phyloP scores from a whole-genome alignment of 2,797 vertebrate genomes.

The Melanogrammus aeglefinus region DNA sequence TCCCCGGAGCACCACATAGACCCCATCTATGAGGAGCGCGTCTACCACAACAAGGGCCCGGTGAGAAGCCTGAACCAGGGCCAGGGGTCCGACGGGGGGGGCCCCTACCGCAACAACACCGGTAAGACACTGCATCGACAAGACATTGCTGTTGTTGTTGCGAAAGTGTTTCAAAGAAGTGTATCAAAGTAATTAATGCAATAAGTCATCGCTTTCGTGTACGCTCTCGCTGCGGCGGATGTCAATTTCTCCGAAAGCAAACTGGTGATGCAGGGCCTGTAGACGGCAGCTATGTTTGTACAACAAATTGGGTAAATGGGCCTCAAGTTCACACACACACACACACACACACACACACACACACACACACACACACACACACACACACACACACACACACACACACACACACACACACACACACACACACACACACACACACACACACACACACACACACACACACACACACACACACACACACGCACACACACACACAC shows the following conservation, averaged over 20 bases:
- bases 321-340: no score
- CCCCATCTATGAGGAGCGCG: constrained; percentile 95
- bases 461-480: no score
- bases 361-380: no score
- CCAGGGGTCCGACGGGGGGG: constrained; percentile 89
- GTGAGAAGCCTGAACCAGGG: constrained; percentile 98
- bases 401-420: no score
- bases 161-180: constrained; percentile 27
- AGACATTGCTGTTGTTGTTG: not conserved
- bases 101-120: constrained; percentile 92
- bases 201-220: constrained; percentile 50
- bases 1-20: constrained; percentile 97
- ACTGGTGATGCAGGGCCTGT: constrained; percentile 5
- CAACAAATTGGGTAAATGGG: not conserved
- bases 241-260: constrained; percentile 34
- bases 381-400: no score
- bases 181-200: constrained; percentile 68
- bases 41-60: constrained; percentile 96
- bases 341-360: not conserved
- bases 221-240: constrained; percentile 19
- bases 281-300: not conserved
- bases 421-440: no score
- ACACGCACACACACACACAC: no score
- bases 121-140: constrained; percentile 81
- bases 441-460: not conserved